Conservation (phyloP, 1,140 invertebrate genomes). For the Thaumatotibia leucotreta region DNA sequence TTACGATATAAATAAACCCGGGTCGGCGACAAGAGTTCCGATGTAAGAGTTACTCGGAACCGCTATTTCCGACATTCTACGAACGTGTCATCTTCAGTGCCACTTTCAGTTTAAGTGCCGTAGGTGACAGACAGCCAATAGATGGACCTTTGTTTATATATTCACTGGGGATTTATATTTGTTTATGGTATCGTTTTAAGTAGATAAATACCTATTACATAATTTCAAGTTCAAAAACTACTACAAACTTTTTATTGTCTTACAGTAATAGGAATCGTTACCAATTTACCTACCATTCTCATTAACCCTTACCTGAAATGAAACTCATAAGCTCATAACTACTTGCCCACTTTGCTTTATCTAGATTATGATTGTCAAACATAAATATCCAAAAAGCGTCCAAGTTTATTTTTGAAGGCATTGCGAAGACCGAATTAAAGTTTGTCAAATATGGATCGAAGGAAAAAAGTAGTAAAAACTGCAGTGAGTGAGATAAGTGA, state of each 20-base stretch:
- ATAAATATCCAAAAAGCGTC: too few species aligned
- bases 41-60: conserved; percentile 66
- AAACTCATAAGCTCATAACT: too few species aligned
- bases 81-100: conserved; percentile 52
- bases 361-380: too few species aligned
- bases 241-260: too few species aligned
- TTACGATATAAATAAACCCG: conserved; percentile 54
- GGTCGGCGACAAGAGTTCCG: conserved; percentile 55
- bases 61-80: conserved; percentile 68
- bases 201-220: not conserved
- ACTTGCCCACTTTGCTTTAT: too few species aligned
- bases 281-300: too few species aligned
- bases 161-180: not conserved
- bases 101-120: conserved; percentile 23
- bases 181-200: not conserved
- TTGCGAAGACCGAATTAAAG: not conserved
- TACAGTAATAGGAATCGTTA: too few species aligned
- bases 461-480: not conserved
- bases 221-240: not conserved
- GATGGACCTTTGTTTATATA: not conserved
- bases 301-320: too few species aligned
- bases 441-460: not conserved
- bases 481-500: conserved; percentile 2
- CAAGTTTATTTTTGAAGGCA: not conserved
- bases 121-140: conserved; percentile 15